Evolutionary conservation across 2,797 vertebrate genomes (phyloP), one percentile per base, ranked within the genome.

Genomic region (Eupleurogrammus muticus): DNA sequence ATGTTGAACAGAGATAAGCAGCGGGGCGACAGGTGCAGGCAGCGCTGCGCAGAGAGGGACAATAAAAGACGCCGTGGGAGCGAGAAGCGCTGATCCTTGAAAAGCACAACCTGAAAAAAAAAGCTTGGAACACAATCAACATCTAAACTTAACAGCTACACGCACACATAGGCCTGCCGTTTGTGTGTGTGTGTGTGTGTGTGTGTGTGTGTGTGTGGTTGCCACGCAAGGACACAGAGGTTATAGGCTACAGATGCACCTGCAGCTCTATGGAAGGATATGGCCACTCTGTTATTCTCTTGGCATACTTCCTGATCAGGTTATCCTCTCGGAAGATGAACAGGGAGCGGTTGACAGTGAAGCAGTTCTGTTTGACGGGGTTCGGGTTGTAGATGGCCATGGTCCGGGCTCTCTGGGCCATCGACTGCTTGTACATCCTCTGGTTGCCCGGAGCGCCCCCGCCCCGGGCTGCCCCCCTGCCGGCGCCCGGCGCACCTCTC

Each of bases 321-420:
- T 99, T 99, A 94, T 99, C 98, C 92, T 99, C 98, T 72, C 96
- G 96, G 93, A 99, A 99, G 94, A 99, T 95, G 95, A 99, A 99
- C 86, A 99, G 95, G 83, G 98, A 99, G 88, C 98, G 95, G 95
- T 99, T 99, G 95, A 99, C 96, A 32, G 98, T 98, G 90, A 99
- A 88, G 93, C 97, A 98, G 96, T 97, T 99, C 91, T 99, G 98
- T 86, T 96, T 97, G 93, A 98, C 97, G 9, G 97, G 98, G 86
- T 98, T 99, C 55, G 98, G 98, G 92, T 99, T 99, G 93, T 99
- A 99, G 64, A 99, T 95, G 87, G 98, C 98, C 98, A 99, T 99
- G 55, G 98, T 99, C 89, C 98, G 92, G 85, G 98, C 98, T 89
- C 98, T 93, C 88, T 99, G 98, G 80, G 98, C 98, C 96, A 98